phyloP scores from a whole-genome alignment of 2,888 invertebrate species.

The Meiosimyza platycephala region DNA sequence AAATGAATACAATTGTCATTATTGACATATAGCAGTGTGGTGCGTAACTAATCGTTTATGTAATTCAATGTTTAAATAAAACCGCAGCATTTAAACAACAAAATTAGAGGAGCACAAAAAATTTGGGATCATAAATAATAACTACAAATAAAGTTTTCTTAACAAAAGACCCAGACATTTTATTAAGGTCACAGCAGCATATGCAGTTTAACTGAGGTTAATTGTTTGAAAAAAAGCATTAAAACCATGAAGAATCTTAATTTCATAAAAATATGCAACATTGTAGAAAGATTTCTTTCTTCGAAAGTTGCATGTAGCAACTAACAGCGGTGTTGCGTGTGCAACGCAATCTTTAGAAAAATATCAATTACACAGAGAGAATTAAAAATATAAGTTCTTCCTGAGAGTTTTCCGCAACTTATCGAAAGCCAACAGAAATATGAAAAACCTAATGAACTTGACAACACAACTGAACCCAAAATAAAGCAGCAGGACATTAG shows the following conservation, averaged over 20 bases:
- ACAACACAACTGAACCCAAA: too few relatives aligned
- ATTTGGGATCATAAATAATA: background rate
- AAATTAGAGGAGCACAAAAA: background rate
- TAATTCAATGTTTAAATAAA: conserved; percentile 15
- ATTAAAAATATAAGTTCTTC: too few relatives aligned
- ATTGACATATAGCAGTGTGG: background rate
- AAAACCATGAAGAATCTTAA: background rate
- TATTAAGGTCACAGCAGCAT: conserved; percentile 7
- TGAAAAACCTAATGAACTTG: too few relatives aligned
- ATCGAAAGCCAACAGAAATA: too few relatives aligned
- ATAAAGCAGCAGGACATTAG: too few relatives aligned
- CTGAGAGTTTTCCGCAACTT: too few relatives aligned
- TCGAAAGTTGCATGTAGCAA: background rate
- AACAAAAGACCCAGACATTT: background rate
- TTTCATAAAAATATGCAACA: background rate
- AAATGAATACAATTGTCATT: background rate
- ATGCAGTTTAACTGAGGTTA: background rate
- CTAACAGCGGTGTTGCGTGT: background rate
- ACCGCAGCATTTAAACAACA: conserved; percentile 8
- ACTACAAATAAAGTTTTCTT: background rate
- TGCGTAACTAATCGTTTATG: background rate
- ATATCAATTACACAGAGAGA: too few relatives aligned
- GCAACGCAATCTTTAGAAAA: background rate
- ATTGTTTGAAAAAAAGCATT: too few relatives aligned
- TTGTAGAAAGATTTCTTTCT: background rate